Evolutionary conservation across 2,888 invertebrate genomes (phyloP), one percentile per base, ranked within the genome.

Genomic region (Tanypteryx hageni): DNA sequence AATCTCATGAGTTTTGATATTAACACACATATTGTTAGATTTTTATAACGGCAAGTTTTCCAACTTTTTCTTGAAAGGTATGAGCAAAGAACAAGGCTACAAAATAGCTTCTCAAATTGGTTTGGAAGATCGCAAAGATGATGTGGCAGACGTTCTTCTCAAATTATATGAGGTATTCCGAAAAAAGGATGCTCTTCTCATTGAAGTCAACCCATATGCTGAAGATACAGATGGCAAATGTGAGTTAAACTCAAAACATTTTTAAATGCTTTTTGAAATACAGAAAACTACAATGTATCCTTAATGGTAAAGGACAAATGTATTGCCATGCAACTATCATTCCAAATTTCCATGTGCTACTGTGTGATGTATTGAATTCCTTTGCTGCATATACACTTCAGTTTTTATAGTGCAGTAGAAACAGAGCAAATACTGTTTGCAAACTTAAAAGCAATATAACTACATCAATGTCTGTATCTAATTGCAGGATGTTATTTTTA

Each of bases 151-250:
- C 83, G 97, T 98, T 96, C 96, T 99, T 85, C 95, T 97, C 93
- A 98, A 97, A 94, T 96, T 99, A 95, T 99, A 99, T 94, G 96
- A 97, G 91, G 95, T 99, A 94, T 99, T 99, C 94, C 95, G 97
- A 11, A 97, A 98, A 94, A 98, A 98, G 94, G 99, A 99, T 95
- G 98, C 99, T 1, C 96, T 98, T 31, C 95, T 98, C 93, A 97
- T 98, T 94, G 99, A 99, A 96, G 98, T 99, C 92, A 99, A 99
- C 95, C 99, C 99, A 5, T 98, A 98, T 94, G 98, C 99, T 61
- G 99, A 99, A 95, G 99, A 99, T 95, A 97, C 98, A 57, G 96
- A 97, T 94, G 97, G 97, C 94, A 95, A 97, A 95, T 97, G 97
- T 97, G 95, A 96, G 96, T 93, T 44, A 44, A 44, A 44, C 44